Evolutionary conservation across 23 tunicate species (phyloP).

Genomic region (Pegea sp.): DNA sequence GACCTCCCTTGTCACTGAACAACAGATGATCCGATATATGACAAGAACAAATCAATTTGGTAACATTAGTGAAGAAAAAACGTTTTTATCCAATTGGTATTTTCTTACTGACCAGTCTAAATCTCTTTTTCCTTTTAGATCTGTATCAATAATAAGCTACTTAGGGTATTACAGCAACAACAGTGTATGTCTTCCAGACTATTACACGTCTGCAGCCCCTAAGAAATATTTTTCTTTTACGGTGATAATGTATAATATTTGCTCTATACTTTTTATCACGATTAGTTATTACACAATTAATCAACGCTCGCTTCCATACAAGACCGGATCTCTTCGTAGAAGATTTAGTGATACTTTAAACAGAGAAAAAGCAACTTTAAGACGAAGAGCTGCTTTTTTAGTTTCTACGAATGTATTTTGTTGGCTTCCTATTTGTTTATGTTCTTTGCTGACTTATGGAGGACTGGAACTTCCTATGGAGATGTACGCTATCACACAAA

Average conservation of each 20-base stretch:
- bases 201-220: background rate
- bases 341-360: background rate
- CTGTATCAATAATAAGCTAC: background rate
- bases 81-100: background rate
- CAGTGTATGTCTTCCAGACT: background rate
- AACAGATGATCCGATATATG: background rate
- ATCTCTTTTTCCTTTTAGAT: no score
- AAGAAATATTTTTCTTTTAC: background rate
- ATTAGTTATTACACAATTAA: background rate
- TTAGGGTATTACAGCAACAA: background rate
- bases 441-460: background rate
- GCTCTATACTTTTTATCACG: background rate
- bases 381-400: background rate
- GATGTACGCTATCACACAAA: background rate
- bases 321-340: background rate
- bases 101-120: no score
- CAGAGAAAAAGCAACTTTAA: background rate
- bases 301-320: background rate
- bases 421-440: background rate
- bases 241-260: background rate
- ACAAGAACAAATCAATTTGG: background rate
- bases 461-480: background rate
- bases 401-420: background rate
- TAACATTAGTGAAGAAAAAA: background rate
- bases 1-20: no score